Conservation (phyloP, 2,888 invertebrate species). For the Pseudococcus viburni region DNA sequence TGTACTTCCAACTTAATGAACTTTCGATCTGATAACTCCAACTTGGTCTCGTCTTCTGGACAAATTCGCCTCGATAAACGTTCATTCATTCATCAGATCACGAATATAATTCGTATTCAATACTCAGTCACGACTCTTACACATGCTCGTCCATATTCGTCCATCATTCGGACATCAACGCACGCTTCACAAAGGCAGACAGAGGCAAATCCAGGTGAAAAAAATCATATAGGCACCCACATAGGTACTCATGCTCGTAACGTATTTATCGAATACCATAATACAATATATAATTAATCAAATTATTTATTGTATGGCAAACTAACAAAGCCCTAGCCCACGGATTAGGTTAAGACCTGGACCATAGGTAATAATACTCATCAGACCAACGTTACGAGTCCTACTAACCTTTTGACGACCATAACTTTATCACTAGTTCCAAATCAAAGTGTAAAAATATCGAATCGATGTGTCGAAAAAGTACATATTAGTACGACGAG, state of each 20-base stretch:
- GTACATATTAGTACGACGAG: neutral
- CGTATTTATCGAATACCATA: neutral
- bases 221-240: constrained; percentile 1
- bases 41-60: no score
- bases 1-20: no score
- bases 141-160: neutral
- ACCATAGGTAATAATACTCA: neutral
- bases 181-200: neutral
- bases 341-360: constrained; percentile 10
- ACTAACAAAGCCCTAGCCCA: neutral
- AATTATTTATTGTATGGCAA: neutral
- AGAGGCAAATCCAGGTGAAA: neutral
- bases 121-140: neutral
- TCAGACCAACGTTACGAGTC: constrained; percentile 16
- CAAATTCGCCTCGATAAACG: no score
- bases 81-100: no score
- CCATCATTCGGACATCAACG: neutral
- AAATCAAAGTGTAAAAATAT: constrained; percentile 12
- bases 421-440: neutral
- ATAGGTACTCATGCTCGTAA: neutral
- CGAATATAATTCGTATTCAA: neutral
- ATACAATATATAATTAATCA: constrained; percentile 7
- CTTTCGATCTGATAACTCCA: no score
- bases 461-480: neutral
- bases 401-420: neutral